These are phyloP conservation scores for Hydrozoanthus tunicans DNA, from an alignment of 64 coral and sea anemone genomes.

Conservation along the genomic window DNA sequence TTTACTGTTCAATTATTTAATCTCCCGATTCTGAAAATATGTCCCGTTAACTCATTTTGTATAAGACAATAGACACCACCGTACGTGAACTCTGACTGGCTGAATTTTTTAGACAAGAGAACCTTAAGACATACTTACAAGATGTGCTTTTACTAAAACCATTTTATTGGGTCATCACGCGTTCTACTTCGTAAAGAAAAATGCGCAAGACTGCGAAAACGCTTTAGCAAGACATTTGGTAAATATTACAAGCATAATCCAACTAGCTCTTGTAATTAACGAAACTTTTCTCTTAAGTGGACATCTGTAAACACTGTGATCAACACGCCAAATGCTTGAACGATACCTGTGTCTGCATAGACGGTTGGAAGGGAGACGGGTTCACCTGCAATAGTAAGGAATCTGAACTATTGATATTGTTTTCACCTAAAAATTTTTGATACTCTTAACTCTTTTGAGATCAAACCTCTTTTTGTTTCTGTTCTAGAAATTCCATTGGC, in stretches of 20 bases:
- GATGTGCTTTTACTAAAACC: too few relatives aligned
- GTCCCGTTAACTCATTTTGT: too few relatives aligned
- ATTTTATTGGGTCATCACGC: too few relatives aligned
- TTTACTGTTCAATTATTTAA: too few relatives aligned
- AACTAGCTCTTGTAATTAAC: neutral
- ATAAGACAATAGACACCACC: too few relatives aligned
- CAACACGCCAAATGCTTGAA: conserved; percentile 86
- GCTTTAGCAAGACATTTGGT: neutral
- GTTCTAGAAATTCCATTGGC: neutral
- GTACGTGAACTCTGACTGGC: too few relatives aligned
- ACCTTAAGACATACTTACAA: too few relatives aligned
- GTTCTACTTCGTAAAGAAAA: too few relatives aligned
- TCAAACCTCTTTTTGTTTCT: neutral
- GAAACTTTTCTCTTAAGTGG: conserved; percentile 62
- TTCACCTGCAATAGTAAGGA: conserved; percentile 88
- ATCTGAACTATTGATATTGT: neutral
- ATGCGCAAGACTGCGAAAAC: too few relatives aligned
- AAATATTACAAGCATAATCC: neutral
- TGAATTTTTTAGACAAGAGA: too few relatives aligned
- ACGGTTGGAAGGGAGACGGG: conserved; percentile 85
- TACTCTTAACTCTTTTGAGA: neutral
- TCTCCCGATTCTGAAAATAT: too few relatives aligned
- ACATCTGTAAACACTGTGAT: conserved; percentile 93
- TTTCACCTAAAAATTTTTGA: neutral
- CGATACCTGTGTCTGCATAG: conserved; percentile 76